Evolutionary conservation across 1,140 invertebrate genomes (phyloP).

Genomic region (Drosophila sturtevanti): DNA sequence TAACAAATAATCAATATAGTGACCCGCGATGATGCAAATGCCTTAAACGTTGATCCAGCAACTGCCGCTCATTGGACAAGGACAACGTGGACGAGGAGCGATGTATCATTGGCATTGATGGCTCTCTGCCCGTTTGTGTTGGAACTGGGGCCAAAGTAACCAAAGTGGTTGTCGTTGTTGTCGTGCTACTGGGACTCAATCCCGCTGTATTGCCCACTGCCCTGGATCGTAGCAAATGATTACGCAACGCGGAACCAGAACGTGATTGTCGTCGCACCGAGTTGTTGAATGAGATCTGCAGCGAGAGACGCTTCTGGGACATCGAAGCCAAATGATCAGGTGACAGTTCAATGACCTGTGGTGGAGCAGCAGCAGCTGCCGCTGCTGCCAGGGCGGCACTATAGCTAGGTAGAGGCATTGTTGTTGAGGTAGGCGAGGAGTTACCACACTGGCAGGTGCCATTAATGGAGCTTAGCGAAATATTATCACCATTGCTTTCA

Average conservation of each 20-base stretch:
- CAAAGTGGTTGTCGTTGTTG: not conserved
- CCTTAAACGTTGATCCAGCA: conserved; percentile 70
- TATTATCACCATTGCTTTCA: conserved; percentile 48
- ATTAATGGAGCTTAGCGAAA: conserved; percentile 53
- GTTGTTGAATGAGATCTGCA: conserved; percentile 80
- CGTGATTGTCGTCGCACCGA: conserved; percentile 65
- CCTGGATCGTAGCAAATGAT: conserved; percentile 72
- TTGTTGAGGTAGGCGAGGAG: conserved; percentile 36
- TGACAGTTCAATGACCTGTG: conserved; percentile 74
- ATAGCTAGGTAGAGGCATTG: conserved; percentile 58
- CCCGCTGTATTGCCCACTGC: conserved; percentile 62
- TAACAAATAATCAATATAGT: conserved; percentile 50
- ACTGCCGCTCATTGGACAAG: conserved; percentile 66
- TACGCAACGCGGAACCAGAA: conserved; percentile 59
- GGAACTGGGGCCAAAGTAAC: conserved; percentile 12
- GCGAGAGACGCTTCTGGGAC: conserved; percentile 78
- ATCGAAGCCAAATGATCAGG: conserved; percentile 75
- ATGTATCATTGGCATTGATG: conserved; percentile 56
- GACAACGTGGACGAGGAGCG: conserved; percentile 68
- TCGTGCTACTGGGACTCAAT: conserved; percentile 44
- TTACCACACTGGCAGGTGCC: conserved; percentile 58
- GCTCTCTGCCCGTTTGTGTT: not conserved
- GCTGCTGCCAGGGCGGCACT: conserved; percentile 55
- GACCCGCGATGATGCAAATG: conserved; percentile 78
- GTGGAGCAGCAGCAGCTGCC: conserved; percentile 35